Evolutionary conservation across 2,113 vertebrate species (phyloP), one percentile per base, ranked within the genome.

Genomic region (Stercorarius parasiticus): DNA sequence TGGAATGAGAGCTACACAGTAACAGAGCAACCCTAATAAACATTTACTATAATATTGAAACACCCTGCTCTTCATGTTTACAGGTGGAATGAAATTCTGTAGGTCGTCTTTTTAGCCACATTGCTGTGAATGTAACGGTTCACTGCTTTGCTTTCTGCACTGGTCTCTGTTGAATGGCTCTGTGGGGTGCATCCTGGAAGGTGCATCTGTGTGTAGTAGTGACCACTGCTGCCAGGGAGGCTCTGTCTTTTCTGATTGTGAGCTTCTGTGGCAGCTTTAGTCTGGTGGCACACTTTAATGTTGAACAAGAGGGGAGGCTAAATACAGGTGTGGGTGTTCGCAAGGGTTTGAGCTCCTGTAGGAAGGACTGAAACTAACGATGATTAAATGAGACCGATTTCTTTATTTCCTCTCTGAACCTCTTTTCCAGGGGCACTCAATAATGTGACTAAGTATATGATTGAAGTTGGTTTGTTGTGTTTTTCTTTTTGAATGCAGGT

Each of bases 131-230:
- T 1, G 0, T 13, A 23, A 5, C 6, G 26, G 47, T 30, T 74
- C 38, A 7, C 18, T 1, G 4, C 62, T 82, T 53, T 43, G n/a
- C 13, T 47, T 82, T 40, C 42, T 56, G 0, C 0, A 0, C 40
- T 49, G 40, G 1, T 79, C 82, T 32, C 64, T 32, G 26, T 6
- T 5, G 36, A 50, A 13, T 20, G 38, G 16, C 50, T 71, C n/a
- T 55, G 67, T 0, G 0, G 10, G 5, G 2, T 4, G 2, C 21
- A 5, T 40, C 15, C 56, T 82, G 74, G 32, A 61, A 66, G 45
- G 36, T 36, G 3, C 3, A 0, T 43, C 22, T 0, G 0, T 7
- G 4, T 45, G 56, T 56, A 10, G 40, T 25, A 22, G 13, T 87
- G 1, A 1, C 11, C 9, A 0, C 19, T 53, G 58, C 52, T 86